A percentile compares a stretch with the other conserved stretches of the same genome.
Evolutionary conservation across 2,797 vertebrate genomes (phyloP).

Genomic region (Urosaurus nigricauda): DNA sequence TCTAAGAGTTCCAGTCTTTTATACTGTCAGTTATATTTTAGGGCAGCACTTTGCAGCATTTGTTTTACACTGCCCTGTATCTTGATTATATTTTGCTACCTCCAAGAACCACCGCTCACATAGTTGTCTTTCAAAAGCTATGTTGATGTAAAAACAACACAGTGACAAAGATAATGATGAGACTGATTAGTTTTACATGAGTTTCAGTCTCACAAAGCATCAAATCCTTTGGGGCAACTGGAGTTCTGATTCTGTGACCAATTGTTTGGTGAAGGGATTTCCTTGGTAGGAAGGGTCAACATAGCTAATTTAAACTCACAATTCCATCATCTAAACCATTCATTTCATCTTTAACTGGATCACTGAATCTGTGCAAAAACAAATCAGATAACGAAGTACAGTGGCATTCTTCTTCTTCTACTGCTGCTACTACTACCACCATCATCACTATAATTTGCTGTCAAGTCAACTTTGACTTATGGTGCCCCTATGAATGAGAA

Average conservation of each 20-base stretch:
- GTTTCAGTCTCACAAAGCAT: background rate
- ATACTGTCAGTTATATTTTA: background rate
- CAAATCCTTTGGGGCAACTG: background rate
- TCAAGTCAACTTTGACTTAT: too few relatives aligned
- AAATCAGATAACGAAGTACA: background rate
- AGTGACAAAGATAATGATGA: background rate
- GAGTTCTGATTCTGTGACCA: background rate
- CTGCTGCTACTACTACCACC: too few relatives aligned
- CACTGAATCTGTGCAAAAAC: background rate
- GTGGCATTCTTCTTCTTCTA: too few relatives aligned
- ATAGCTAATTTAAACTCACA: background rate
- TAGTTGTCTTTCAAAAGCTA: background rate
- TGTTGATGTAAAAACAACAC: background rate
- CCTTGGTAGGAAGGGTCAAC: background rate
- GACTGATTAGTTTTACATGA: background rate
- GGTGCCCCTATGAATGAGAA: too few relatives aligned
- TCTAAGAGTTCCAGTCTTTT: too few relatives aligned
- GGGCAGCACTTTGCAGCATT: constrained; percentile 20
- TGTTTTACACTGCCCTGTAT: background rate
- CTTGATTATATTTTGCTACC: background rate
- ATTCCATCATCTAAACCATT: background rate
- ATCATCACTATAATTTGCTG: too few relatives aligned
- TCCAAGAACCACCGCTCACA: background rate
- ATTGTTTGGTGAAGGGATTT: too few relatives aligned
- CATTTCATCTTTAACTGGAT: too few relatives aligned